Evolutionary conservation across 2,797 vertebrate genomes (phyloP), one percentile per base, ranked within the genome.

Genomic region (Melanotaenia pygmaea): DNA sequence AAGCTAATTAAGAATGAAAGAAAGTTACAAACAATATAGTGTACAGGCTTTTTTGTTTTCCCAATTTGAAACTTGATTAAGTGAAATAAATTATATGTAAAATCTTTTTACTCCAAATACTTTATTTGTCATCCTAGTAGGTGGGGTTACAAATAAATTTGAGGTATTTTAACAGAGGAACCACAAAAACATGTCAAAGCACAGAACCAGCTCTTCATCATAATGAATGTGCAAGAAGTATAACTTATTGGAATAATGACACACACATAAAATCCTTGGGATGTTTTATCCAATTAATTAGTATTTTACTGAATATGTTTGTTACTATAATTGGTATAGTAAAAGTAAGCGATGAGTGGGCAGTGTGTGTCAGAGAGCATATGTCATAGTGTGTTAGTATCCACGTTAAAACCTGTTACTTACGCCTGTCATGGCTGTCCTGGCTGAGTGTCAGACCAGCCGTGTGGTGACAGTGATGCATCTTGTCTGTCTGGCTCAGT

Each of bases 381-480:
- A 86, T 89, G 92, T 94, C 92, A 91, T 70, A 79, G 70, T 62
- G 77, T 65, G 86, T 94, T 93, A 93, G 84, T 45, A 28, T 92
- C 70, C 80, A 73, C 72, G 70, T 86, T 85, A 87, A 93, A 92
- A 89, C 74, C 80, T 85, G 91, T 94, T 94, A 92, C 90, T 93
- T 89, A 91, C 82, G 88, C 91, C 89, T 93, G 93, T 92, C 93
- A 89, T 93, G 81, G 88, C 87, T 24, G 77, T 70, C 73, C 73
- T 73, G 81, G 74, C 85, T 81, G 86, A 64, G 83, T 91, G 84
- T 90, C 86, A 93, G 76, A 80, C 65, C 74, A 75, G 79, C 79
- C 68, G 38, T 82, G 82, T 87, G 87, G 82, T 91, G 93, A 93
- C 91, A 92, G 90, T 93, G 92, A 94, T 90, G 91, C 30, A 74